Evolutionary conservation across 2,113 vertebrate species (phyloP).

Genomic region (Thalassoma bifasciatum): DNA sequence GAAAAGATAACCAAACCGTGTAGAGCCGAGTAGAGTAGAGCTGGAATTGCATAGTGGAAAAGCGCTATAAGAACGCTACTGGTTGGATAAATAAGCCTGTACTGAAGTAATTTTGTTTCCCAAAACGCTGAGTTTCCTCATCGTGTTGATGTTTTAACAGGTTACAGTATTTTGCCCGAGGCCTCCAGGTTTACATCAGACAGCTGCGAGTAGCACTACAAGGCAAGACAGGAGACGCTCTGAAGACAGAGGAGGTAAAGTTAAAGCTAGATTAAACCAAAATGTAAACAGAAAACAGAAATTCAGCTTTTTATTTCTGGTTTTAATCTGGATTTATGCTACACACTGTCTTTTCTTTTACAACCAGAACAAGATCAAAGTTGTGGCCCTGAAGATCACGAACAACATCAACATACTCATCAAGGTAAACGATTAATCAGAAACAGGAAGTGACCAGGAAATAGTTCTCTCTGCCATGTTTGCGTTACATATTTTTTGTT

Average conservation of each 20-base stretch:
- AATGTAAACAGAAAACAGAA: too few relatives aligned
- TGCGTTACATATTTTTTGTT: neutral
- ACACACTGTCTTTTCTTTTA: slow-evolving; percentile 8
- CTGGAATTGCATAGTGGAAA: too few relatives aligned
- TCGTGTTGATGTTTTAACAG: slow-evolving; percentile 78
- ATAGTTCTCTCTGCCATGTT: neutral
- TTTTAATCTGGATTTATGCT: neutral
- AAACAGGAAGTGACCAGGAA: too few relatives aligned
- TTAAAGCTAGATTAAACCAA: too few relatives aligned
- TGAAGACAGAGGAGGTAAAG: slow-evolving; percentile 98
- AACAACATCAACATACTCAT: slow-evolving; percentile 99
- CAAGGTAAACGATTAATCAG: slow-evolving; percentile 87
- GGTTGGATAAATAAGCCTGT: neutral
- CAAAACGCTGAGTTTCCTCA: neutral
- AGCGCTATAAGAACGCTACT: too few relatives aligned
- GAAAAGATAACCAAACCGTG: too few relatives aligned
- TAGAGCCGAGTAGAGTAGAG: too few relatives aligned
- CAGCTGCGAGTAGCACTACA: slow-evolving; percentile 96
- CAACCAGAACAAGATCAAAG: slow-evolving; percentile 98
- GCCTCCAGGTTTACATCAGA: slow-evolving; percentile 96
- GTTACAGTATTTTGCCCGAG: slow-evolving; percentile 97
- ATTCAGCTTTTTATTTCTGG: too few relatives aligned
- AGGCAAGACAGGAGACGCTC: slow-evolving; percentile 95
- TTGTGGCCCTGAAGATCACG: slow-evolving; percentile 99
- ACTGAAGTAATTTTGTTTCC: neutral